A percentile compares a stretch with the other conserved stretches of the same genome.
Conservation (phyloP, 2,113 vertebrate species). For the Prunella himalayana region DNA sequence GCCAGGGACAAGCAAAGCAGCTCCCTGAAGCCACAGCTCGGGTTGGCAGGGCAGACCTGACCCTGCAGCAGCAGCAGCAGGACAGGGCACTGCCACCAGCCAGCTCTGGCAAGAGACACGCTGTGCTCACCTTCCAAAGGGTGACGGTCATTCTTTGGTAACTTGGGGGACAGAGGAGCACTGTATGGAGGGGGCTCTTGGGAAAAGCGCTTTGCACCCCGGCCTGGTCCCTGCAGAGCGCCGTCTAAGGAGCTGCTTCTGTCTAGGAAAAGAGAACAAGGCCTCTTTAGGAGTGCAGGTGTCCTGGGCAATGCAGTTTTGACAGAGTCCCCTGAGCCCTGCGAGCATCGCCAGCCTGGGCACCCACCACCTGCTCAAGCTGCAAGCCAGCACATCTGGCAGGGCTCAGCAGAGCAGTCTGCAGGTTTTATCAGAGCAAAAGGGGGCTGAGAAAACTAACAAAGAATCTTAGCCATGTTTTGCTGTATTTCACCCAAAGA, state of each 20-base stretch:
- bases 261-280: conserved; percentile 75
- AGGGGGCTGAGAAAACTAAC: not conserved
- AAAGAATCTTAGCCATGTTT: not conserved
- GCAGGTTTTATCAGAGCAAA: not conserved
- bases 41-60: not conserved
- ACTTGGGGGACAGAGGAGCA: conserved; percentile 79
- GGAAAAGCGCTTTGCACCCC: conserved; percentile 80
- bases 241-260: conserved; percentile 78
- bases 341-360: accelerated
- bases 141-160: conserved; percentile 79
- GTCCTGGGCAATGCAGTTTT: not conserved
- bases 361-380: not conserved
- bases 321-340: not conserved
- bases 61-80: not conserved
- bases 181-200: conserved; percentile 77
- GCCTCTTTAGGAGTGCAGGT: conserved; percentile 38
- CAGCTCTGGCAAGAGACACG: conserved; percentile 28
- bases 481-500: not conserved
- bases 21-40: not conserved
- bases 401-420: not conserved
- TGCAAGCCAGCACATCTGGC: not conserved
- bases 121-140: conserved; percentile 81
- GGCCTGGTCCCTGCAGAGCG: conserved; percentile 74
- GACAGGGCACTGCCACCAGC: not conserved
- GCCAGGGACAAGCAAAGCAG: not conserved